Percentiles rank a stretch among this genome's conserved stretches.
Evolutionary conservation across 1,140 invertebrate genomes (phyloP).

Genomic region (Drosophila willistoni): DNA sequence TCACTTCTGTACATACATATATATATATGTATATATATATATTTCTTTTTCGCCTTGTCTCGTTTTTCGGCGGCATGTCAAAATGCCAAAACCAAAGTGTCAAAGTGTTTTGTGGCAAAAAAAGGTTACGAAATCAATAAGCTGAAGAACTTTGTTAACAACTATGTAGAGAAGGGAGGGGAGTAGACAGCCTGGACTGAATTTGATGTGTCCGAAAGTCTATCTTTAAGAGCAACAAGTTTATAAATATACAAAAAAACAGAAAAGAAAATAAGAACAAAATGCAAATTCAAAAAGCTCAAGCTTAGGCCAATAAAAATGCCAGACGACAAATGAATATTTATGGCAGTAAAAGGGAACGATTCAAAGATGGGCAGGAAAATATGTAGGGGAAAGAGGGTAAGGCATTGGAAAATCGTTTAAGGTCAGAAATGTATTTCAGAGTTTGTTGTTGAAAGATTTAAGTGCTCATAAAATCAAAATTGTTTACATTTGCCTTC

Average conservation of each 20-base stretch:
- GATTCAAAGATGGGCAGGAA: conserved; percentile 15
- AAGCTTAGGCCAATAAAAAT: conserved; percentile 48
- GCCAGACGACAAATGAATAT: conserved; percentile 48
- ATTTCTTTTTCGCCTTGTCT: neutral
- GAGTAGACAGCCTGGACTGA: neutral
- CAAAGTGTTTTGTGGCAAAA: conserved; percentile 51
- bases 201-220: conserved; percentile 17
- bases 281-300: conserved; percentile 38
- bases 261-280: conserved; percentile 15
- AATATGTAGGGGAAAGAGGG: neutral
- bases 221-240: conserved; percentile 56
- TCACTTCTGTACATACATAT: neutral
- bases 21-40: neutral
- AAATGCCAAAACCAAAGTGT: conserved; percentile 65
- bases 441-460: conserved; percentile 13
- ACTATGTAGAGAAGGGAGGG: neutral
- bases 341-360: conserved; percentile 34
- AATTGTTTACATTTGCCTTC: conserved; percentile 18
- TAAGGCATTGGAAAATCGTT: conserved; percentile 2
- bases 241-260: conserved; percentile 33
- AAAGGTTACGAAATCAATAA: conserved; percentile 68
- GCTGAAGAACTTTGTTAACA: conserved; percentile 41
- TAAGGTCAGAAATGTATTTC: conserved; percentile 13
- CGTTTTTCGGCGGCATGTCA: conserved; percentile 54
- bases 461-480: conserved; percentile 20